Conservation (phyloP, 92 coral and sea anemone genomes). For the Heteractis magnifica region DNA sequence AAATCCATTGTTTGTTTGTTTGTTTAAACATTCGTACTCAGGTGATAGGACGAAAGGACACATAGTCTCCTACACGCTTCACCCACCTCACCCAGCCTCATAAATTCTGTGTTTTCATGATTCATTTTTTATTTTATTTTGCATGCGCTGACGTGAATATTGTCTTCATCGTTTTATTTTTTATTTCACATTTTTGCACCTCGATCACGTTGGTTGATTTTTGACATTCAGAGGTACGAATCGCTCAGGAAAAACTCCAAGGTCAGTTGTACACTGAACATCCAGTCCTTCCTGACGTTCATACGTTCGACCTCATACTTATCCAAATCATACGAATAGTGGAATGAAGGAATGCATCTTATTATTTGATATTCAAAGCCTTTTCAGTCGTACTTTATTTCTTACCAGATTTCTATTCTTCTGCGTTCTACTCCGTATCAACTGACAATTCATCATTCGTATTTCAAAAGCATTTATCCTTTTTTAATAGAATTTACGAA, state of each 20-base stretch:
- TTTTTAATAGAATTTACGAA: not conserved
- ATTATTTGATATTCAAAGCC: not conserved
- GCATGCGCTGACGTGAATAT: not conserved
- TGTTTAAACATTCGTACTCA: too few species aligned
- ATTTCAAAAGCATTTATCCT: not conserved
- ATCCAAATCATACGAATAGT: not conserved
- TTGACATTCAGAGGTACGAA: conserved; percentile 22
- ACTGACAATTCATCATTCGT: not conserved
- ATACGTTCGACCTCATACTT: not conserved
- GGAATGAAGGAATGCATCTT: not conserved
- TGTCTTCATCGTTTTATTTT: not conserved
- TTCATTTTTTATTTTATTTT: not conserved
- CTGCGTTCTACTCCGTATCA: not conserved
- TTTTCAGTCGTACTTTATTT: not conserved
- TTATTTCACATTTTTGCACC: not conserved
- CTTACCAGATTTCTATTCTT: not conserved
- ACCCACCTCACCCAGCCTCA: too few species aligned
- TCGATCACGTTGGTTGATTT: conserved; percentile 1
- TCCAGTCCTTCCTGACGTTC: not conserved
- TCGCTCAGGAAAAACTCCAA: conserved; percentile 27
- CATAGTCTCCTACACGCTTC: too few species aligned
- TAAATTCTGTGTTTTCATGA: too few species aligned
- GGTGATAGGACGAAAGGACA: too few species aligned
- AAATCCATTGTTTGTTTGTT: too few species aligned
- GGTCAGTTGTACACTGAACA: conserved; percentile 9